Evolutionary conservation across 2,888 invertebrate genomes (phyloP), one percentile per base, ranked within the genome.

Genomic region (Thymelicus acteon): DNA sequence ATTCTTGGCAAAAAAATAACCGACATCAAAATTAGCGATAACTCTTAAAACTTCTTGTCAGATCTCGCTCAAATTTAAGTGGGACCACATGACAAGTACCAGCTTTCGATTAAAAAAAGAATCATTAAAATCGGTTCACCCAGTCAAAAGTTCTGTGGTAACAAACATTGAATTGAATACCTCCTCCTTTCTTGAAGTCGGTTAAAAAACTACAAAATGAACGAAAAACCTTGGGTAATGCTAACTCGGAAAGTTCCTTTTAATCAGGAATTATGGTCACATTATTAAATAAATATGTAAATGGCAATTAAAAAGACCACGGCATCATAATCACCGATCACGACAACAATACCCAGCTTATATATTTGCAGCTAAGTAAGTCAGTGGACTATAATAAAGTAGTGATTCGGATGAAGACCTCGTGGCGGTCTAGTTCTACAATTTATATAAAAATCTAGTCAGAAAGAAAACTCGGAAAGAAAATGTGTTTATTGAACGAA

Each of bases 401-500:
- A 57, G 54, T 37, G 52, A 52, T 7, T 54, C 54, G n/a, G 24
- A 24, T 12, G 24, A 54, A 24, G 3, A 54, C 12, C 31, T 2
- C 31, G 12, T 31, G 54, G 6, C 12, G 54, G 12, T 12, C 24
- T 31, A 10, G 52, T 24, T 54, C 54, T 10, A n/a, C 10, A 19
- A 8, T 52, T 19, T 24, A 12, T 6, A 6, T 10, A 54, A 24
- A 24, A 54, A 12, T 24, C 24, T 54, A 24, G 54, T 54, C 24
- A 54, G 12, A 54, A 54, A 24, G 24, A 54, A 54, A 54, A 8
- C 4, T 1, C 7, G 13, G 12, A 12, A 44, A 44, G 44, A 57
- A 37, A 37, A 37, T 6, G 6, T 13, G 2, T 19, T 49, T 37
- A 24, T 73, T 73, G 75, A 70, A 71, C 10, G 39, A 31, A 44